Base-by-base conservation (phyloP, 2,113 vertebrate genomes). In the Epinephelus moara region DNA sequence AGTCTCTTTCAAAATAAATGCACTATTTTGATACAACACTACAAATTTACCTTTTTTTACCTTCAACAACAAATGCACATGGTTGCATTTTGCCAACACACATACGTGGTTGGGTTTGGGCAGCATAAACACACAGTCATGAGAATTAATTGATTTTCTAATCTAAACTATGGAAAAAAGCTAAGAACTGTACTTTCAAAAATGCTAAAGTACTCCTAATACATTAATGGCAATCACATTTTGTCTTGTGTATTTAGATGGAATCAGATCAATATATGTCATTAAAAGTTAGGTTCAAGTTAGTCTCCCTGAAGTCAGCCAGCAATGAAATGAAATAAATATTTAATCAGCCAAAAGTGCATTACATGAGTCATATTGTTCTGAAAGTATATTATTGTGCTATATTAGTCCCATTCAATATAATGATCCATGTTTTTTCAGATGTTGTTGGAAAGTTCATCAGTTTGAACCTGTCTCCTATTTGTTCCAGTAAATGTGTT, bases 401-500 rank as follows among this genome's bases (percentile, higher is more conserved):
- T 25, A 5, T 27, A n/a, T 61, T 6, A 53, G 47, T 53, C 21
- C 4, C n/a, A 17, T 27, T 25, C 17, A 1, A 10, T 25, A 10
- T 13, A 18, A 25, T 18, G 23, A 42, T 50, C 19, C 1, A 3
- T 21, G 15, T 59, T 67, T 27, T 30, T 78, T 37, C 52, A 53
- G 11, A 40, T 4, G 33, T 23, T 74, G 70, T 68, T 75, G 62
- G 57, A 59, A 70, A 75, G 19, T 69, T 56, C 27, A 70, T 57
- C 59, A 57, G 59, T 45, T 19, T 78, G 17, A 68, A 72, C 47
- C 13, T 30, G 60, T 75, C 64, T 33, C 61, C 70, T 49, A 45
- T 71, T 77, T 56, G 75, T 82, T 78, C 52, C 81, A 80, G 81
- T 62, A 57, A 82, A 81, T 78, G 75, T 80, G 70, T 86, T 83